A percentile compares a stretch with the other conserved stretches of the same genome.
Conservation (phyloP, 1,140 invertebrate genomes). For the Xylocopa sonorina region DNA sequence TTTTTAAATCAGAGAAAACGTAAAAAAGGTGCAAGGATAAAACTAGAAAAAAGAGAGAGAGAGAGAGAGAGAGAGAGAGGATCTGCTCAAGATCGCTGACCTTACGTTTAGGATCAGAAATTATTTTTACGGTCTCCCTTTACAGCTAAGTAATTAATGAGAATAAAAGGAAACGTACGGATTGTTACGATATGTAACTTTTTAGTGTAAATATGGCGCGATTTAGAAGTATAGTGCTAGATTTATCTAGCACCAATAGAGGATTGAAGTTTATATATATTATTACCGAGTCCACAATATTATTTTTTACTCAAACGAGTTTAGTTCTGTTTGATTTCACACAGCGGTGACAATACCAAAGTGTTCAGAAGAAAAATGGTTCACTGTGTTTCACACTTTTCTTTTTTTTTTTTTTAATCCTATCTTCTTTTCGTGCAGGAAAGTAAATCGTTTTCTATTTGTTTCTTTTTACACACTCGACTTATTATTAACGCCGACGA, state of each 20-base stretch:
- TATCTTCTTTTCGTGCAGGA: background rate
- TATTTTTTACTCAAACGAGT: conserved; percentile 11
- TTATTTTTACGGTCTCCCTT: conserved; percentile 64
- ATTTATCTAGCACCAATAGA: conserved; percentile 47
- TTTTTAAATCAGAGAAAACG: conserved; percentile 2
- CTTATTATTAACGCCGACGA: background rate
- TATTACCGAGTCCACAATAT: conserved; percentile 18
- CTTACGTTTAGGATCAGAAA: conserved; percentile 58
- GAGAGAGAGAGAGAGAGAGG: background rate
- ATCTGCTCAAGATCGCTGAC: conserved; percentile 31
- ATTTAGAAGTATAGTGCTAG: conserved; percentile 46
- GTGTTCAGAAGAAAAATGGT: conserved; percentile 46
- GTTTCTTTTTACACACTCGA: background rate
- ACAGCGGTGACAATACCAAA: conserved; percentile 48
- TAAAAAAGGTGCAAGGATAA: conserved; percentile 18
- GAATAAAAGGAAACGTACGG: conserved; percentile 23
- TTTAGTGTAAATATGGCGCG: conserved; percentile 70
- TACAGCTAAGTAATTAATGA: conserved; percentile 40
- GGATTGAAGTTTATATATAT: conserved; percentile 28
- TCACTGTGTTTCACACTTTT: conserved; percentile 19
- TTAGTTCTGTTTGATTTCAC: conserved; percentile 31
- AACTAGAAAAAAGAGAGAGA: background rate
- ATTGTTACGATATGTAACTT: conserved; percentile 45
- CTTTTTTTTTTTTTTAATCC: background rate
- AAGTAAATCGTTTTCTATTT: conserved; percentile 6